Conservation (phyloP, 2,113 vertebrate species). For the Typhlomys cinereus region DNA sequence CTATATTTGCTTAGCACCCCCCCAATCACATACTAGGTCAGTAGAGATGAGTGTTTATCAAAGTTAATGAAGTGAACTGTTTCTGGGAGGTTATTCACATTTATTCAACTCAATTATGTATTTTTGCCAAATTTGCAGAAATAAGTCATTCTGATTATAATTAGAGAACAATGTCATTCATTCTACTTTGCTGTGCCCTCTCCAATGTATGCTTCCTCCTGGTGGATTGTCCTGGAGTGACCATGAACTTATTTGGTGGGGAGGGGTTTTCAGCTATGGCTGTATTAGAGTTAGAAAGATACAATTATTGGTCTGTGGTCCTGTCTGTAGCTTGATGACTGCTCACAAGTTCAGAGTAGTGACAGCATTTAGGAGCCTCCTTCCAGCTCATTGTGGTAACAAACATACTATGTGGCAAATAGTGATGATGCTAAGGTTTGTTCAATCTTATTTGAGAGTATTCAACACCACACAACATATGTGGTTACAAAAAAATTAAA, state of each 20-base stretch:
- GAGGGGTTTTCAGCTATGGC: background rate
- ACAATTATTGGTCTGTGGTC: background rate
- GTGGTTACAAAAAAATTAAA: background rate
- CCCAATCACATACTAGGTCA: background rate
- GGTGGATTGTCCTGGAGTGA: background rate
- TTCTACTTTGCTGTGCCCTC: background rate
- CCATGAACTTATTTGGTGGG: rapidly evolving
- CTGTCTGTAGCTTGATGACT: background rate
- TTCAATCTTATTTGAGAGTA: background rate
- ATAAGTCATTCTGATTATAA: background rate
- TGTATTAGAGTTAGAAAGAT: background rate
- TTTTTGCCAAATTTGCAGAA: background rate
- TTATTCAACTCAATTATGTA: background rate
- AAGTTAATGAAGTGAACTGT: background rate
- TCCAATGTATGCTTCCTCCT: background rate
- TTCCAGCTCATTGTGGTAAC: rapidly evolving
- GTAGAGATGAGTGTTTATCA: background rate
- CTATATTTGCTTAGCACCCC: background rate
- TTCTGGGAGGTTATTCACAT: background rate
- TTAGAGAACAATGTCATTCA: background rate
- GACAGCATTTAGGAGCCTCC: background rate
- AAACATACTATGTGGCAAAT: background rate
- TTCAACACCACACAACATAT: background rate
- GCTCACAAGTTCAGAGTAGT: background rate
- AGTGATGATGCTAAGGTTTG: background rate